These are phyloP conservation scores for Notarius lentiginosus DNA, from an alignment of 2,113 vertebrate genomes.

Conservation along the genomic window DNA sequence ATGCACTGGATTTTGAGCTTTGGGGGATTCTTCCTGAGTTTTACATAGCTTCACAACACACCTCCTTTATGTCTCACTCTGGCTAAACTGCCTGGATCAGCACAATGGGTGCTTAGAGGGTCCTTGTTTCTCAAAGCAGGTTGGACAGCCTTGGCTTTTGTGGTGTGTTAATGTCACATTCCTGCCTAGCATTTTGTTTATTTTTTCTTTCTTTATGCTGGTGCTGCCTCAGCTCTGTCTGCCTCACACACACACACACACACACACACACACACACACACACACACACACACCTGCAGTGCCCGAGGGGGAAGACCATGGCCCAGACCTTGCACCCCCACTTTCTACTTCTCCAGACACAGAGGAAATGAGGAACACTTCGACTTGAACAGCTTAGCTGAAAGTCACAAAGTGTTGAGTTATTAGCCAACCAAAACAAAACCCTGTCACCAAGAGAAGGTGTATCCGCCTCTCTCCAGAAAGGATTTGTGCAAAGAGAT, in stretches of 20 bases:
- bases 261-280: conserved; percentile 72
- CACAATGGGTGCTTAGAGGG: conserved; percentile 46
- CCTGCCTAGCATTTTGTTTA: conserved; percentile 55
- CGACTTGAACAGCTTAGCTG: conserved; percentile 51
- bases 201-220: conserved; percentile 47
- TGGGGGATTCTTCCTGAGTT: conserved; percentile 41
- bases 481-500: conserved; percentile 10
- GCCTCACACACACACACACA: conserved; percentile 58
- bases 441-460: conserved; percentile 12
- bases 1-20: conserved; percentile 42
- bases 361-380: conserved; percentile 54
- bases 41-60: conserved; percentile 35
- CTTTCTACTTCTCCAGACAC: conserved; percentile 2
- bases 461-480: neutral
- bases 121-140: conserved; percentile 31
- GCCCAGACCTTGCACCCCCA: conserved; percentile 49
- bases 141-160: conserved; percentile 36
- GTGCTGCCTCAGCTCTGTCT: conserved; percentile 39
- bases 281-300: conserved; percentile 70
- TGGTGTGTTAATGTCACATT: conserved; percentile 47
- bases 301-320: conserved; percentile 65
- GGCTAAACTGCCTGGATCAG: conserved; percentile 46
- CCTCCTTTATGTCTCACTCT: conserved; percentile 41
- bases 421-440: conserved; percentile 51
- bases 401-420: conserved; percentile 59